These are phyloP conservation scores for Adelges cooleyi DNA, from an alignment of 1,140 invertebrate species.

Conservation along the genomic window DNA sequence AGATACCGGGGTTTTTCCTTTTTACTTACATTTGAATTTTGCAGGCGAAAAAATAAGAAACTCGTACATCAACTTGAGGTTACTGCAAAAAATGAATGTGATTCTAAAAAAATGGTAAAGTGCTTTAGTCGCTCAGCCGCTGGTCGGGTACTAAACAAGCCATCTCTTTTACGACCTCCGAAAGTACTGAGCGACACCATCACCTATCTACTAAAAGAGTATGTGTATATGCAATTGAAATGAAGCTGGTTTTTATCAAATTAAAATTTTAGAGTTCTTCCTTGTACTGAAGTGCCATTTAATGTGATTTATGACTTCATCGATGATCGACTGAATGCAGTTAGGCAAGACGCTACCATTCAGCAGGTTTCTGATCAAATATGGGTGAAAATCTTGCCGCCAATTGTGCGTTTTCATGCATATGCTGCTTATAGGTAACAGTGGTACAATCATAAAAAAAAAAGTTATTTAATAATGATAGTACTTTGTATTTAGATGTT, in stretches of 20 bases:
- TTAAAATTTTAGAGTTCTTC: constrained; percentile 20
- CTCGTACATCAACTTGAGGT: background rate
- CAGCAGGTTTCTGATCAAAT: constrained; percentile 45
- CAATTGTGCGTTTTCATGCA: constrained; percentile 53
- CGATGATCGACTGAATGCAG: constrained; percentile 57
- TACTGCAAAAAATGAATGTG: background rate
- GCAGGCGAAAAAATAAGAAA: background rate
- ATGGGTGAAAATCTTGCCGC: constrained; percentile 49
- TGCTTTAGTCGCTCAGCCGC: constrained; percentile 26
- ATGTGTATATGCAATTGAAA: background rate
- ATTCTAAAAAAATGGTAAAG: constrained; percentile 20
- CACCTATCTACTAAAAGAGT: constrained; percentile 20
- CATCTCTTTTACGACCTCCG: constrained; percentile 15
- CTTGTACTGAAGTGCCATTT: constrained; percentile 15
- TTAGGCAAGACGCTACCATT: constrained; percentile 63
- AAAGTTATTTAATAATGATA: background rate
- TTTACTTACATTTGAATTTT: background rate
- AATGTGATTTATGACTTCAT: constrained; percentile 56
- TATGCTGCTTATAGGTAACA: constrained; percentile 48
- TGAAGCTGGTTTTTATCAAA: background rate
- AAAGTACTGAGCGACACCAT: constrained; percentile 8
- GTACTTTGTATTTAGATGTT: constrained; percentile 14
- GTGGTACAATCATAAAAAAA: too few species aligned
- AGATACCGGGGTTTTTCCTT: too few species aligned
- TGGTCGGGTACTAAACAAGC: background rate